These are phyloP conservation scores for Notamacropus eugenii DNA, from an alignment of 2,797 vertebrate species.

Conservation along the genomic window DNA sequence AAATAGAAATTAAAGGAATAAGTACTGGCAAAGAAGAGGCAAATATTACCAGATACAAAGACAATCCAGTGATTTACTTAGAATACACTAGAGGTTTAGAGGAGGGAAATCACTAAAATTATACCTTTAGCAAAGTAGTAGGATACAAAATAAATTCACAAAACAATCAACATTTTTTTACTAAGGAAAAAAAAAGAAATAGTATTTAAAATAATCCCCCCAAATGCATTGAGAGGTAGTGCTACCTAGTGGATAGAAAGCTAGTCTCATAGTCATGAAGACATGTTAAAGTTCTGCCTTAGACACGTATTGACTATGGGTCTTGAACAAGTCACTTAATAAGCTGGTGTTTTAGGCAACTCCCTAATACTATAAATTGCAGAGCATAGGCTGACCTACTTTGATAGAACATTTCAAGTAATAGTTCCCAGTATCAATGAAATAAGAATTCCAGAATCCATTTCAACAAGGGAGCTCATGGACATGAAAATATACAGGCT, in stretches of 20 bases:
- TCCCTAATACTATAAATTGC: background rate
- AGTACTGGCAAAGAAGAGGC: background rate
- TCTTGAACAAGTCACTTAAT: background rate
- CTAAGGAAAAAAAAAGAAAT: background rate
- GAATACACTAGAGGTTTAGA: background rate
- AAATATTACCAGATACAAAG: background rate
- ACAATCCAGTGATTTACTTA: background rate
- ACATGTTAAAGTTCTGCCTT: background rate
- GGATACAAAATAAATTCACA: background rate
- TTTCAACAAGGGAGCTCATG: background rate
- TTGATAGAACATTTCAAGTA: background rate
- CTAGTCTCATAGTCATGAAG: background rate
- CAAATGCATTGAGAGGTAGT: background rate
- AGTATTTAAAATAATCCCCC: background rate
- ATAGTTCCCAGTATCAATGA: background rate
- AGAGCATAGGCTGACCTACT: background rate
- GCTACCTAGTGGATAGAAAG: background rate
- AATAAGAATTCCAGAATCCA: background rate
- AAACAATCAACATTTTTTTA: background rate
- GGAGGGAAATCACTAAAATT: background rate
- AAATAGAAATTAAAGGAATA: background rate
- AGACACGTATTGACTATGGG: background rate
- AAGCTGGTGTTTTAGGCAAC: background rate
- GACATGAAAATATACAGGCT: background rate
- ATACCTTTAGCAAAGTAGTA: background rate